Percentiles rank a stretch among this genome's conserved stretches.
Evolutionary conservation across 2,113 vertebrate species (phyloP).

Genomic region (Sylvicapra grimmia): DNA sequence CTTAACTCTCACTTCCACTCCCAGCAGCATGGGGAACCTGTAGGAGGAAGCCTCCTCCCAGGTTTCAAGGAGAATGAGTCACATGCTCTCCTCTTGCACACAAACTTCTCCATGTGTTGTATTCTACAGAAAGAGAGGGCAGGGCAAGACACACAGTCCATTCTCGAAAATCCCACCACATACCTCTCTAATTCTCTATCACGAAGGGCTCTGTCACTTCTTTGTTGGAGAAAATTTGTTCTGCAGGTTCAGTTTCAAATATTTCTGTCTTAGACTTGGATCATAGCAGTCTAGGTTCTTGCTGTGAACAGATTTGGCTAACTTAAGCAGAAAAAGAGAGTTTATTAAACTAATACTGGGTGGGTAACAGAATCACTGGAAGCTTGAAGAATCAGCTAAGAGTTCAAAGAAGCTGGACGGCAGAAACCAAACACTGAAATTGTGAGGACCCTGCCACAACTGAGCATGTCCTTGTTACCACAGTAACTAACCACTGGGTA

Average conservation of each 20-base stretch:
- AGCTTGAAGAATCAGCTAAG: not conserved
- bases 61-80: not conserved
- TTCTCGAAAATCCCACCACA: not conserved
- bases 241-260: not conserved
- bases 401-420: not conserved
- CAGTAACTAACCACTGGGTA: not conserved
- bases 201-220: not conserved
- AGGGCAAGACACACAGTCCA: not conserved
- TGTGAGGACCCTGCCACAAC: not conserved
- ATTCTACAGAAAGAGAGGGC: not conserved
- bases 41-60: not conserved
- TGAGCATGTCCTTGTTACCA: not conserved
- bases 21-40: not conserved
- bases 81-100: not conserved
- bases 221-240: not conserved
- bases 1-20: not conserved
- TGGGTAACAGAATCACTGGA: not conserved
- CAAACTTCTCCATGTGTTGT: not conserved
- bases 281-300: not conserved
- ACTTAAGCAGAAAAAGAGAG: not conserved
- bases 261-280: not conserved
- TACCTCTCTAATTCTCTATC: not conserved
- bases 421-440: not conserved
- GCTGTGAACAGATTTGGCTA: not conserved
- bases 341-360: not conserved